Conservation (phyloP, 2,888 invertebrate species). For the Stenodera caucasica region DNA sequence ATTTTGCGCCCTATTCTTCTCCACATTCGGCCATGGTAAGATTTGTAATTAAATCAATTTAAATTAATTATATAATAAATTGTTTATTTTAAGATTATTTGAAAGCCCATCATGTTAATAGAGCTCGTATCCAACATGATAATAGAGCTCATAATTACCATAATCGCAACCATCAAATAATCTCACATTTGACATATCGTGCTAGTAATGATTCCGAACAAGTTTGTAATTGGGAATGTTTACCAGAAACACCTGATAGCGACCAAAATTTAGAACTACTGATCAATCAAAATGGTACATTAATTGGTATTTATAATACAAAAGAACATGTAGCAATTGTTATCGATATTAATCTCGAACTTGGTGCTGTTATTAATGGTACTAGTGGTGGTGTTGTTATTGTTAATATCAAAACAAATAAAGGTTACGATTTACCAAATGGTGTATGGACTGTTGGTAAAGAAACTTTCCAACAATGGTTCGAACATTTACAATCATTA, state of each 20-base stretch:
- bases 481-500: background rate
- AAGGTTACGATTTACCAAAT: background rate
- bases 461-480: background rate
- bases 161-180: background rate
- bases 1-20: background rate
- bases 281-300: background rate
- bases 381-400: background rate
- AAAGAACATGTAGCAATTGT: background rate
- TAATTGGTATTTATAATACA: background rate
- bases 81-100: background rate
- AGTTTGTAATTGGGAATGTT: background rate
- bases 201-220: background rate
- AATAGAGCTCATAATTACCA: background rate
- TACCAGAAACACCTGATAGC: background rate
- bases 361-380: constrained; percentile 4
- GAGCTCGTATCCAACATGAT: background rate
- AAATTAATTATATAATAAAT: background rate
- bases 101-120: background rate
- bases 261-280: background rate
- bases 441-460: background rate
- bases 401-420: background rate
- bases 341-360: background rate
- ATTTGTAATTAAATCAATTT: background rate
- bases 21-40: constrained; percentile 6
- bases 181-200: background rate